phyloP scores from a whole-genome alignment of 2,888 invertebrate genomes.

The Latrodectus elegans region DNA sequence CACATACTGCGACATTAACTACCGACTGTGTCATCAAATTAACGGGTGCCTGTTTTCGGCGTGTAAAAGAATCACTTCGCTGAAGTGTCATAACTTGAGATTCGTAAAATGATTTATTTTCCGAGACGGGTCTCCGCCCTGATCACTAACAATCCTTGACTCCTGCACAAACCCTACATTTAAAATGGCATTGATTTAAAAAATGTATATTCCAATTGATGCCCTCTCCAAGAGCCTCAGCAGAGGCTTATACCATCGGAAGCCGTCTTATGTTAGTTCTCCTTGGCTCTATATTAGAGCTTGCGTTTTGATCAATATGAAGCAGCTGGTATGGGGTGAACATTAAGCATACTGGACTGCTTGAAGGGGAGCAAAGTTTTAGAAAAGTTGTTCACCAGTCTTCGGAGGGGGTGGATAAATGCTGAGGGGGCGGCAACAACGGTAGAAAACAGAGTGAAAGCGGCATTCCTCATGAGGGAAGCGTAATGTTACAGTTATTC shows the following conservation, averaged over 20 bases:
- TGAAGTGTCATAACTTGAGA: slow-evolving; percentile 44
- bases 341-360: slow-evolving; percentile 29
- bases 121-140: neutral
- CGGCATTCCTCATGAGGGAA: slow-evolving; percentile 46
- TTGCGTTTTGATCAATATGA: slow-evolving; percentile 43
- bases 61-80: slow-evolving; percentile 49
- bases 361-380: slow-evolving; percentile 27
- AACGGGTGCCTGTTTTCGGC: slow-evolving; percentile 56
- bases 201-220: neutral
- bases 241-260: slow-evolving; percentile 3
- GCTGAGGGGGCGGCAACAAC: slow-evolving; percentile 38
- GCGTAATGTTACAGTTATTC: slow-evolving; percentile 41
- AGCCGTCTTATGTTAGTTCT: slow-evolving; percentile 3
- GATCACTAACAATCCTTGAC: slow-evolving; percentile 8
- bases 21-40: slow-evolving; percentile 57
- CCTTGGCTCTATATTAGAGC: slow-evolving; percentile 29
- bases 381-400: slow-evolving; percentile 19
- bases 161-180: slow-evolving; percentile 23
- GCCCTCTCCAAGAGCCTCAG: neutral
- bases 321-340: slow-evolving; percentile 39
- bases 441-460: slow-evolving; percentile 58
- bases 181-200: slow-evolving; percentile 37
- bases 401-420: neutral
- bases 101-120: slow-evolving; percentile 33
- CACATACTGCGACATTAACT: slow-evolving; percentile 41